Conservation (phyloP, 2,113 vertebrate genomes). For the Pomatostomus ruficeps region DNA sequence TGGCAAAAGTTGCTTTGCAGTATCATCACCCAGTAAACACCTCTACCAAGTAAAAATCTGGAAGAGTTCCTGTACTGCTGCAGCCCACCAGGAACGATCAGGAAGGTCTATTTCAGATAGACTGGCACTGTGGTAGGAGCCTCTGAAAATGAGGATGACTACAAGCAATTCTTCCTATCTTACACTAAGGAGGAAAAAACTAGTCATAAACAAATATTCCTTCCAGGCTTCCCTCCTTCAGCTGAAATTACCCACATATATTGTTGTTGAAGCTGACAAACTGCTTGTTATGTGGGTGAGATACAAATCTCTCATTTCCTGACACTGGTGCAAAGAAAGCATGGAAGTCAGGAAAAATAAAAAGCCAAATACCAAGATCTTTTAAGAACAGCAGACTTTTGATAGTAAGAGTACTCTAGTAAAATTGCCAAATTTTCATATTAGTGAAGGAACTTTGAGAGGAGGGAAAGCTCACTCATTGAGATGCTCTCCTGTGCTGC, state of each 20-base stretch:
- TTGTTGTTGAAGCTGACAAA: constrained; percentile 14
- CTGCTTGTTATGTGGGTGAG: neutral
- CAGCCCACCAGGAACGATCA: neutral
- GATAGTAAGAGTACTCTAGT: neutral
- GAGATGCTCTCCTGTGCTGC: accelerated
- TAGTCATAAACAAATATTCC: neutral
- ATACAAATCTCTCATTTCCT: constrained; percentile 42
- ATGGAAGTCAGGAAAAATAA: neutral
- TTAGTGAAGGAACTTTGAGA: neutral
- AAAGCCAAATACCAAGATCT: neutral
- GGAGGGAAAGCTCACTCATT: neutral
- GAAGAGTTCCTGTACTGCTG: neutral
- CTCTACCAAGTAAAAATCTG: neutral
- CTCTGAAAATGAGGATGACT: neutral
- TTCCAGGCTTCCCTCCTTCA: neutral
- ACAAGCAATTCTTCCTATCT: neutral
- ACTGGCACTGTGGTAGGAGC: neutral
- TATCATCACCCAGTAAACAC: neutral
- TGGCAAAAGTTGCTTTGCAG: neutral
- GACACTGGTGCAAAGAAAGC: neutral
- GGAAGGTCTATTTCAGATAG: neutral
- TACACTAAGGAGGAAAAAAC: neutral
- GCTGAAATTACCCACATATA: constrained; percentile 14
- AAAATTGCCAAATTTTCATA: neutral
- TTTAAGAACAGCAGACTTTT: neutral